Base-by-base conservation (phyloP, 2,888 invertebrate genomes). In the Lasius fuliginosus region DNA sequence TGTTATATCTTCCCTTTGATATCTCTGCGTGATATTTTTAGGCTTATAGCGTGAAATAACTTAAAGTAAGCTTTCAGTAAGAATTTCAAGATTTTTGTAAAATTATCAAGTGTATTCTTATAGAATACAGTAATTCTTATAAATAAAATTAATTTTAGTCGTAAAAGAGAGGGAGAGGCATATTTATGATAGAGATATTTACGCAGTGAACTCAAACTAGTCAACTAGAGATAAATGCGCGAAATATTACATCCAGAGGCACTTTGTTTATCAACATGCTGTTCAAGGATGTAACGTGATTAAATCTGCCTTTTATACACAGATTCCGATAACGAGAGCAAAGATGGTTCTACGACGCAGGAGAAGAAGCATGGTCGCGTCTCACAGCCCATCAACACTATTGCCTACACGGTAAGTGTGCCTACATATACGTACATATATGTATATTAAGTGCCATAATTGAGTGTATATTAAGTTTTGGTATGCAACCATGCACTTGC, bases 331-430 rank as follows among this genome's bases (percentile, higher is more conserved):
- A 96, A 96, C 86, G 96, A 96, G 88, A 97, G 94, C 92, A 95
- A 95, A 87, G 95, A 95, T 93, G 95, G 94, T 81, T 94, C 94
- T 69, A 90, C 93, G 64, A 83, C 93, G 46, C 94, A 95, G 86
- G 95, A 97, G 94, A 96, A 97, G 94, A 95, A 96, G 94, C 96
- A 96, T 86, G 96, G 96, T 82, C 94, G 95, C 79, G 91, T 94
- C 65, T 94, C 96, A 85, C 97, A 97, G 83, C 97, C 97, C 60
- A 96, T 97, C 92, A 97, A 97, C 95, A 98, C 98, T 92, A 97
- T 97, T 95, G 96, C 97, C 91, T 97, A 98, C 94, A 97, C 96
- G 95, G 98, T 97, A 95, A 96, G 96, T 95, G 46, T 18, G 8
- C 12, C 15, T 69, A 15, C 6, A 18, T 53, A 6, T 53, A 53